Percentiles rank a stretch among this genome's conserved stretches.
These are phyloP conservation scores for Pangasius macronema DNA, from an alignment of 2,797 vertebrate species.

Conservation along the genomic window DNA sequence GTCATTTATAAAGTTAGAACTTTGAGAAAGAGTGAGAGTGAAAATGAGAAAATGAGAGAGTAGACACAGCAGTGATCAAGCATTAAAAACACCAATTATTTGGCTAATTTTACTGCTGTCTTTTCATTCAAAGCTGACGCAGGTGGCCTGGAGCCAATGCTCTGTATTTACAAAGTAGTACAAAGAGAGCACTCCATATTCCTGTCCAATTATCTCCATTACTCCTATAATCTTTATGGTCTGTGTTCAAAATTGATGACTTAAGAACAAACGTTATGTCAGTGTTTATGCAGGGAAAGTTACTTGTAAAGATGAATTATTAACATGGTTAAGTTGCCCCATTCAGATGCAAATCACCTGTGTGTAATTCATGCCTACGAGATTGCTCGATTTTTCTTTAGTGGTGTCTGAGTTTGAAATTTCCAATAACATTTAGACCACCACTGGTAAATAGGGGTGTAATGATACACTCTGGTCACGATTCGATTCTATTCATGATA, in stretches of 20 bases:
- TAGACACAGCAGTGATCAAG: slow-evolving; percentile 31
- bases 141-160: background rate
- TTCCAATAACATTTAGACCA: background rate
- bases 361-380: background rate
- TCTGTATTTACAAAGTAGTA: background rate
- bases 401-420: background rate
- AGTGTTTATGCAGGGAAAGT: background rate
- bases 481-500: background rate
- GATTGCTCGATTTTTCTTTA: background rate
- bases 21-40: background rate
- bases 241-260: background rate
- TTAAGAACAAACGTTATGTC: background rate
- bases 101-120: slow-evolving; percentile 8
- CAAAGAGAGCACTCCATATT: background rate
- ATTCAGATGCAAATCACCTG: background rate
- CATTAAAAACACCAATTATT: slow-evolving; percentile 3
- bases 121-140: slow-evolving; percentile 1
- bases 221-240: slow-evolving; percentile 22
- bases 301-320: background rate
- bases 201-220: slow-evolving; percentile 2
- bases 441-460: background rate
- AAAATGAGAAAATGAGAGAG: background rate
- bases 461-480: background rate
- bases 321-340: background rate
- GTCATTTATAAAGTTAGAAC: slow-evolving; percentile 18